Base-by-base conservation (phyloP, 30 jellyfish, hydroid and myxozoan species). In the Turritopsis dohrnii region DNA sequence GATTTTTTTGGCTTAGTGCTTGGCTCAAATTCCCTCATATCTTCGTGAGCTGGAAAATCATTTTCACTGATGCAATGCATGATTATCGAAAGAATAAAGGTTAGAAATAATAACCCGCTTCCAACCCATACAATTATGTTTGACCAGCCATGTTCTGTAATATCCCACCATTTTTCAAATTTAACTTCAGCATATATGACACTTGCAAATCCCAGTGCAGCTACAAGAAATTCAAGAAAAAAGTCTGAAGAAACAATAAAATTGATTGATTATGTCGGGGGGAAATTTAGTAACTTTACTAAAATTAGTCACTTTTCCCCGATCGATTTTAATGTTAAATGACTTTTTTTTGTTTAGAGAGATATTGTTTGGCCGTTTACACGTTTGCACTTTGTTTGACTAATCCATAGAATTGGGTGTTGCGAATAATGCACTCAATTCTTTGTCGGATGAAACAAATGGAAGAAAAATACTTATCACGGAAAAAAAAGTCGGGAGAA, bases 101-200 rank as follows among this genome's bases (percentile, higher is more conserved):
- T 19, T 23, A 80, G 53, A 23, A 27, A n/a, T 19, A 80, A 18
- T 26, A 53, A 53, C 41, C 79, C 28, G 0, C 83, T 30, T 22
- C 87, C 87, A 71, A 80, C 17, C 87, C 87, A 80, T 17, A 81
- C 83, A 25, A 80, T 16, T 18, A 80, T 80, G 21, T 18, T 53
- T 21, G 87, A 80, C 87, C 87, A 80, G 4, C 87, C 87, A 41
- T 52, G 87, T 20, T 80, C 65, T 3, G 60, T 3, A 27, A 16
- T 52, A 22, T 80, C 81, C 28, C 52, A 80, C 53, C 20, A 24
- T 0, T 80, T 84, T 17, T 80, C 80, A 65, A 80, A 65, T 27
- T 71, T 9, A 19, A 71, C 80, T 29, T 80, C 87, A 26, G 87
- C 81, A 65, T 22, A 80, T 16, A 80, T 65, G 8, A 80, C 53